phyloP scores from a whole-genome alignment of 2,797 vertebrate species.

The Heteromormyrus szaboi region DNA sequence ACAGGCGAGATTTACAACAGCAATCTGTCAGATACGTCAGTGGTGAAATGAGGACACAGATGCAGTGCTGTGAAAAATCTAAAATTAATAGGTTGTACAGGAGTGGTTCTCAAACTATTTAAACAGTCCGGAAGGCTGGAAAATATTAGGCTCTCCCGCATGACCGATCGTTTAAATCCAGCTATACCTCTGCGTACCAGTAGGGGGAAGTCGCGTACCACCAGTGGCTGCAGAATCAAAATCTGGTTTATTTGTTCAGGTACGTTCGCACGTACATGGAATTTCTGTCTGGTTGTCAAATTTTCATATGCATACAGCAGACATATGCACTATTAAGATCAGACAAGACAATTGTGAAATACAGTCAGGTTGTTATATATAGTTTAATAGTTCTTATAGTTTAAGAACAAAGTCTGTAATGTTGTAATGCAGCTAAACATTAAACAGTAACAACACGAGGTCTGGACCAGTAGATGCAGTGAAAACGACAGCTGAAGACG shows the following conservation, averaged over 20 bases:
- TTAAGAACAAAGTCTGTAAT: background rate
- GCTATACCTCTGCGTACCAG: background rate
- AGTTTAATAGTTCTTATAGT: background rate
- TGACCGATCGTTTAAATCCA: background rate
- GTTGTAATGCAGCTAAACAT: background rate
- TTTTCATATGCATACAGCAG: background rate
- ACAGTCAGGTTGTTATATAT: background rate
- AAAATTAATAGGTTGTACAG: background rate
- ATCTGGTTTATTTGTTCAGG: background rate
- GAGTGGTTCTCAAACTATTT: background rate
- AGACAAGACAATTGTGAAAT: background rate
- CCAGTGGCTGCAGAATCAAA: background rate
- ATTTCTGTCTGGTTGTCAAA: background rate
- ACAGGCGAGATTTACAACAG: conserved; percentile 55
- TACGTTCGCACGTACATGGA: background rate
- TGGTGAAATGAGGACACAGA: background rate
- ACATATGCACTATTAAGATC: background rate
- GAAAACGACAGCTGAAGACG: background rate
- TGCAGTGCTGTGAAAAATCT: background rate
- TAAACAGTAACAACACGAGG: background rate
- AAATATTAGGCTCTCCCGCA: background rate
- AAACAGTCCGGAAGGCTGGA: background rate
- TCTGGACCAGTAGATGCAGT: background rate
- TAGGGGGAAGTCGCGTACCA: background rate
- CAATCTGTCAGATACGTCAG: background rate